Base-by-base conservation (phyloP, 1,140 invertebrate genomes). In the Charaxes varanes region DNA sequence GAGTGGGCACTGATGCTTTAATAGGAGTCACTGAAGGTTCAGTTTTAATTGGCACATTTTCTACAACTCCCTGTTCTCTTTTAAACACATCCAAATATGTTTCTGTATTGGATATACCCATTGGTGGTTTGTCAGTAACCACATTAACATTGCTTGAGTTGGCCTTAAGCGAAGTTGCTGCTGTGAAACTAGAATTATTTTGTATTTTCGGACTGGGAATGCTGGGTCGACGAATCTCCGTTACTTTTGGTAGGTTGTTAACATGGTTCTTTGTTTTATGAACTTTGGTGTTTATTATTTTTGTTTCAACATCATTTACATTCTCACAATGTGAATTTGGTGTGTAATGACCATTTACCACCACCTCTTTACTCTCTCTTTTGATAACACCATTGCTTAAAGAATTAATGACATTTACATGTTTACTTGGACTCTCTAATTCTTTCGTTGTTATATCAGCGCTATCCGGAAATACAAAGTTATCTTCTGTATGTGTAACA, bases 41-140 rank as follows among this genome's bases (percentile, higher is more conserved):
- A 59, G 56, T 69, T 53, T 70, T 72, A 10, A 64, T 30, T 33
- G 50, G 37, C 19, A 40, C 28, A 14, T 56, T 57, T 12, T 73
- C 78, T 35, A 58, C 53, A 10, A 82, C 22, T 10, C 74, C 68
- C 48, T 82, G 78, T 47, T 82, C 78, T 47, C 78, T 67, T 36
- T 83, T 83, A 49, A 78, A 83, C 4, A 83, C 78, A 76, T 83
- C 78, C 22, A 83, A 50, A 47, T 80, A 83, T 22, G 76, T 83
- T 53, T 83, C 76, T 4, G 47, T 34, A 12, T 49, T 56, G 10
- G 45, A 40, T 23, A 65, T 70, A 16, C 36, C 7, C 13, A 16
- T 41, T 10, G 55, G 51, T 19, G 53, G 26, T 30, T 70, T 71
- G n/a, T 41, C 57, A 65, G 57, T 62, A 44, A 47, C 77, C 33